Evolutionary conservation across 92 coral and sea anemone genomes (phyloP).

Genomic region (Pocillopora meandrina): DNA sequence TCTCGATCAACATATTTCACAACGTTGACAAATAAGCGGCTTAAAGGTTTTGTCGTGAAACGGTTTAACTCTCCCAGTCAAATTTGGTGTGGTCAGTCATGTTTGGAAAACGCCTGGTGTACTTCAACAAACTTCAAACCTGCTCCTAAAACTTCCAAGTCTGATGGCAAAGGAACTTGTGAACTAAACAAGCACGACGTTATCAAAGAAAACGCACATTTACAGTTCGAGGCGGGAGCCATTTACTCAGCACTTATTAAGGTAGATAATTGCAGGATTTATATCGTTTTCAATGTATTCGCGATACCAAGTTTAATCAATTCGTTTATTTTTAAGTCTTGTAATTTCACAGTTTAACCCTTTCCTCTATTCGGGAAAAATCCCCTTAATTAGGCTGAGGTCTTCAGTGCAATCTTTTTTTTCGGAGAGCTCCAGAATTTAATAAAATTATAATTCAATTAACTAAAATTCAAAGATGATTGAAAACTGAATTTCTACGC

Average conservation of each 20-base stretch:
- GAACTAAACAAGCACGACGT: conserved; percentile 3
- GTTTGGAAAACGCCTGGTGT: conserved; percentile 6
- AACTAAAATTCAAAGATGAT: too few species aligned
- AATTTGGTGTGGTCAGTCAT: background rate
- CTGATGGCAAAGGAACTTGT: background rate
- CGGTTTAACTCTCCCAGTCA: background rate
- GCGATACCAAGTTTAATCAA: too few species aligned
- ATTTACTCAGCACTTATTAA: background rate
- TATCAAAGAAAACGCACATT: conserved; percentile 3
- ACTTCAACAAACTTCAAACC: conserved; percentile 4
- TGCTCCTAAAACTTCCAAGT: background rate
- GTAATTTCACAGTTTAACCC: too few species aligned
- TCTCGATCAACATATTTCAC: background rate
- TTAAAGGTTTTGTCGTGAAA: background rate
- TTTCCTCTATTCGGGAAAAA: too few species aligned
- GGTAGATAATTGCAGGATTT: background rate
- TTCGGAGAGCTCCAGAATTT: too few species aligned
- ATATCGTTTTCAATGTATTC: too few species aligned
- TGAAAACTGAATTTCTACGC: too few species aligned
- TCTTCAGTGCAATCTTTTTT: too few species aligned
- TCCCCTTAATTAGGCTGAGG: too few species aligned
- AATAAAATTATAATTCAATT: too few species aligned
- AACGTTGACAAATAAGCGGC: conserved; percentile 1
- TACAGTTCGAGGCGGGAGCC: background rate
- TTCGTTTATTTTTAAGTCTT: too few species aligned